These are phyloP conservation scores for Eriosoma lanigerum DNA, from an alignment of 1,140 invertebrate species.

Conservation along the genomic window DNA sequence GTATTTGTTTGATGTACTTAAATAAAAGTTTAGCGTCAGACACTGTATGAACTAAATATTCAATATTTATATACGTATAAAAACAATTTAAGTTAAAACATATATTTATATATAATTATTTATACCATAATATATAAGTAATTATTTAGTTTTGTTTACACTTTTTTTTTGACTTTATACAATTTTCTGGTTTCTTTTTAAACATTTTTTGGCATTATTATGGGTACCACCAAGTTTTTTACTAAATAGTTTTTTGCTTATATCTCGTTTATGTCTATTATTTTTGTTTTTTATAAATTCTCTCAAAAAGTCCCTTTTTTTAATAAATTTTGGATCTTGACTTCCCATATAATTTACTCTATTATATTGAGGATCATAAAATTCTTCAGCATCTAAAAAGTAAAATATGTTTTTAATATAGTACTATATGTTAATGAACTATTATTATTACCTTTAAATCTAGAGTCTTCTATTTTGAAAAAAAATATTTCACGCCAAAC, in stretches of 20 bases:
- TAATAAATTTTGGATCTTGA: slow-evolving; percentile 45
- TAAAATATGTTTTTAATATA: background rate
- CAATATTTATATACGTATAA: too few species aligned
- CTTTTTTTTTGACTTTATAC: background rate
- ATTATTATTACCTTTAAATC: slow-evolving; percentile 35
- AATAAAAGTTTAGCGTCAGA: too few species aligned
- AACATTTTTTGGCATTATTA: background rate
- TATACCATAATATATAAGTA: background rate
- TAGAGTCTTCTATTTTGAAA: slow-evolving; percentile 39
- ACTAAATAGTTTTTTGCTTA: slow-evolving; percentile 34
- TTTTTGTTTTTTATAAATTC: slow-evolving; percentile 43
- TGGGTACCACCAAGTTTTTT: slow-evolving; percentile 39
- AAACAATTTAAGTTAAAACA: too few species aligned
- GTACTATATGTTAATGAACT: background rate
- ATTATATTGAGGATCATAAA: slow-evolving; percentile 41
- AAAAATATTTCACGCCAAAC: slow-evolving; percentile 39
- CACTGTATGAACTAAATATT: too few species aligned
- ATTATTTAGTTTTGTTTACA: background rate
- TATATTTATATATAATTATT: background rate
- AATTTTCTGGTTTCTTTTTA: too few species aligned
- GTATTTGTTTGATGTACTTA: too few species aligned
- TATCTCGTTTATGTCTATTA: slow-evolving; percentile 29
- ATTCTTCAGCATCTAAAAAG: slow-evolving; percentile 43
- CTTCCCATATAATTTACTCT: background rate
- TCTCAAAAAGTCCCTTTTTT: slow-evolving; percentile 15